Evolutionary conservation across 2,797 vertebrate species (phyloP).

Genomic region (Paratrypauchen microcephalus): DNA sequence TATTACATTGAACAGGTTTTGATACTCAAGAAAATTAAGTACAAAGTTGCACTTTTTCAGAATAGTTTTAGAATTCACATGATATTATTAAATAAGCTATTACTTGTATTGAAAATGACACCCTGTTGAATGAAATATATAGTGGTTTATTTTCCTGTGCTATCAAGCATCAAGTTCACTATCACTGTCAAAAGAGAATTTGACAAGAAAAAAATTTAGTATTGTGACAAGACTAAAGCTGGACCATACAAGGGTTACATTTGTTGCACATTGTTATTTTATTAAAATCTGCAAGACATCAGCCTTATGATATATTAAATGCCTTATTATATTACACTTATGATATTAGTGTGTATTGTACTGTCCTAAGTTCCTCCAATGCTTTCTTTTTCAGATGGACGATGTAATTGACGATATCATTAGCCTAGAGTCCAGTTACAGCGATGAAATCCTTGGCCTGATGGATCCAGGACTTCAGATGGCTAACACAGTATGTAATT

Average conservation of each 20-base stretch:
- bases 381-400: constrained; percentile 85
- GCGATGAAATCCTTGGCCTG: constrained; percentile 93
- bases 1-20: no score
- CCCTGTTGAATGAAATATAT: not conserved
- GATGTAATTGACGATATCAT: constrained; percentile 99
- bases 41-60: not conserved
- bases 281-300: no score
- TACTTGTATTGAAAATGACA: not conserved
- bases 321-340: no score
- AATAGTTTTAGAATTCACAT: not conserved
- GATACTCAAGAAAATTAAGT: no score
- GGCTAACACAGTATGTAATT: constrained; percentile 86
- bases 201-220: not conserved
- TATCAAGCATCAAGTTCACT: not conserved
- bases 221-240: not conserved
- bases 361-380: not conserved
- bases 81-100: not conserved
- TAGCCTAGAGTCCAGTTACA: constrained; percentile 97
- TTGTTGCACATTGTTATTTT: no score
- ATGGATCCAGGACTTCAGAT: constrained; percentile 95
- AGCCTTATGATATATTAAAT: no score
- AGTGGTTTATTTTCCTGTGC: not conserved
- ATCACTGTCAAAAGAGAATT: not conserved
- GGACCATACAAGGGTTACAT: no score
- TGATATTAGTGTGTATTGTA: not conserved